Evolutionary conservation across 2,797 vertebrate species (phyloP).

Genomic region (Cetoscarus ocellatus): DNA sequence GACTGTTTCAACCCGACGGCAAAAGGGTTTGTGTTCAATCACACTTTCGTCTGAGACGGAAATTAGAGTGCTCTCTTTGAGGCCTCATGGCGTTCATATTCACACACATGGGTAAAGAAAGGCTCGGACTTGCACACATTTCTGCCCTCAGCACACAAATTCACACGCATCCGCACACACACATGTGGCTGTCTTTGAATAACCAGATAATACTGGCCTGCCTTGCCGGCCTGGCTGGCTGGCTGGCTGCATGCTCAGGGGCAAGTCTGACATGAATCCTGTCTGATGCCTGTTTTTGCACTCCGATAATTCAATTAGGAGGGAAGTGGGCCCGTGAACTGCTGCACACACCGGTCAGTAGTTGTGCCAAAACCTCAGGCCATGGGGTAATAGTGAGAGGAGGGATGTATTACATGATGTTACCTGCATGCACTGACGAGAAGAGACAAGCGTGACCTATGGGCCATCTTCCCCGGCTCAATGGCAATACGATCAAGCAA

Average conservation of each 20-base stretch:
- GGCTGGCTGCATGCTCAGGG: slow-evolving; percentile 72
- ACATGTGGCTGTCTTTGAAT: slow-evolving; percentile 60
- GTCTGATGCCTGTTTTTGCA: slow-evolving; percentile 83
- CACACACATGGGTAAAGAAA: slow-evolving; percentile 30
- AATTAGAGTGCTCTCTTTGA: slow-evolving; percentile 81
- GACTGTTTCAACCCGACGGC: slow-evolving; percentile 73
- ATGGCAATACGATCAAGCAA: slow-evolving; percentile 47
- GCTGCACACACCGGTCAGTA: slow-evolving; percentile 69
- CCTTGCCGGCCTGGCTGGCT: slow-evolving; percentile 51
- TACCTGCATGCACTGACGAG: slow-evolving; percentile 74
- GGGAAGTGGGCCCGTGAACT: slow-evolving; percentile 61
- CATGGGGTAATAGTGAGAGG: slow-evolving; percentile 61
- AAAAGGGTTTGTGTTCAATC: slow-evolving; percentile 81
- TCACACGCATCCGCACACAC: neutral
- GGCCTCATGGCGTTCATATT: slow-evolving; percentile 60
- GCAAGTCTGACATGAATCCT: slow-evolving; percentile 82
- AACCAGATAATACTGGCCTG: slow-evolving; percentile 58
- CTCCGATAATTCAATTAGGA: slow-evolving; percentile 85
- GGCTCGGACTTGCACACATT: slow-evolving; percentile 31
- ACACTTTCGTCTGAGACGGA: slow-evolving; percentile 81
- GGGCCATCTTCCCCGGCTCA: slow-evolving; percentile 63
- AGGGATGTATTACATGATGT: slow-evolving; percentile 70
- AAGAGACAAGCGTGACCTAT: slow-evolving; percentile 72
- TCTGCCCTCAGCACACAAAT: slow-evolving; percentile 38
- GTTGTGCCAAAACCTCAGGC: slow-evolving; percentile 74